Percentiles rank a stretch among this genome's conserved stretches.
These are phyloP conservation scores for Cyanoramphus novaezelandiae DNA, from an alignment of 2,113 vertebrate genomes.

Conservation along the genomic window DNA sequence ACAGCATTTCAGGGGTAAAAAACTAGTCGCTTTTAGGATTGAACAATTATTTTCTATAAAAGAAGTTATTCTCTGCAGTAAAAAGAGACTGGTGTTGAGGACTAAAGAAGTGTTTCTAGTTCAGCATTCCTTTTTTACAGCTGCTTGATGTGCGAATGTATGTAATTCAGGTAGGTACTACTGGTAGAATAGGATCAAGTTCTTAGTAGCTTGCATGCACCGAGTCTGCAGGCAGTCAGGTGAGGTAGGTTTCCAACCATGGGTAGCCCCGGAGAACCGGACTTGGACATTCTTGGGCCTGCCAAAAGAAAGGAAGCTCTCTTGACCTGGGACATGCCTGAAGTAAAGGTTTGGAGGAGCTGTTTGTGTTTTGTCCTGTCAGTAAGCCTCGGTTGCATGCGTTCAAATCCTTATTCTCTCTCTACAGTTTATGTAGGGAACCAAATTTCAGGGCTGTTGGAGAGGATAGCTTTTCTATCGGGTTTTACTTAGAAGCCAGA, in stretches of 20 bases:
- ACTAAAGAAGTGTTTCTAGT: not conserved
- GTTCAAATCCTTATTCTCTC: not conserved
- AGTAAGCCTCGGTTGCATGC: not conserved
- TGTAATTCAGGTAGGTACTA: not conserved
- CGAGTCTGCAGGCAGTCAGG: not conserved
- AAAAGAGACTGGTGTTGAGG: not conserved
- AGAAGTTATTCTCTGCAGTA: not conserved
- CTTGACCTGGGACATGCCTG: not conserved
- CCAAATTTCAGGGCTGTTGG: not conserved
- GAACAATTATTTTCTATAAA: not conserved
- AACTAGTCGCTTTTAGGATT: not conserved
- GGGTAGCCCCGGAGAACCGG: not conserved
- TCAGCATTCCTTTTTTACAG: not conserved
- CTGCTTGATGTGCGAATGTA: not conserved
- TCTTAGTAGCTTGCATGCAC: not conserved
- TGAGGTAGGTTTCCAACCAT: rapidly evolving
- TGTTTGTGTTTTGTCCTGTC: not conserved
- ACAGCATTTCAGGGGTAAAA: not conserved
- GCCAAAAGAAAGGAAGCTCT: not conserved
- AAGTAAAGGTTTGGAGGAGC: not conserved
- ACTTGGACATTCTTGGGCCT: not conserved
- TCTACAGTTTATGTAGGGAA: not conserved
- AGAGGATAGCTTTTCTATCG: not conserved
- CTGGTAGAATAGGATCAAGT: not conserved
- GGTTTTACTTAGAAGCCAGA: not conserved